Evolutionary conservation across 1,140 invertebrate genomes (phyloP), one percentile per base, ranked within the genome.

Genomic region (Tetragonula clypearis): DNA sequence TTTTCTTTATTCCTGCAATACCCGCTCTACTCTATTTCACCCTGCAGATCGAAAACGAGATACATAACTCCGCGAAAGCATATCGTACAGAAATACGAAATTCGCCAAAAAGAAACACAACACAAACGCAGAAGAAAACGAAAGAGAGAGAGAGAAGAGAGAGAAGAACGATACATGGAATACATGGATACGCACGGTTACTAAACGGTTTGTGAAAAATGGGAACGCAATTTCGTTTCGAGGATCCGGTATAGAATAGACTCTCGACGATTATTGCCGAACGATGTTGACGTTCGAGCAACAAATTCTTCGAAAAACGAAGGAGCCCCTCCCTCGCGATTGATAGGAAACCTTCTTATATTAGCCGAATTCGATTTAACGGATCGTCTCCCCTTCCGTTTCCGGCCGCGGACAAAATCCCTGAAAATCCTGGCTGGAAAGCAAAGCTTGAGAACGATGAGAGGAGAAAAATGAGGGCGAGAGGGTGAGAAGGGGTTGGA

Each of bases 341-440:
- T 26, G 82, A 78, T 49, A 23, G 81, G 4, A 55, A 66, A 41
- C 30, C 65, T 53, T 79, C 83, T 74, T 88, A 84, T 86, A 90
- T 90, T 90, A 90, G 89, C 88, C 60, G 86, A 84, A 91, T 91
- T 92, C 86, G 88, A 91, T 92, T 92, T 91, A 91, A 90, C 87
- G 90, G 89, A 91, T 90, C 88, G 88, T 84, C 90, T 88, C 85
- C 85, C 75, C 89, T 88, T 90, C 84, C 87, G 88, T 69, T 90
- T 88, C 84, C 86, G 86, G 86, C 62, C 79, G 85, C 74, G 79
- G 81, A 79, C 78, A 79, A 90, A 90, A 90, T 90, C 88, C 77
- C 62, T 62, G 88, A 88, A 90, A 90, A 88, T 90, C 86, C 86
- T 55, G 35, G 84, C 15, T 26, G 80, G 71, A 90, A 81, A 87